These are phyloP conservation scores for Corticium candelabrum DNA, from an alignment of 37 sponge, comb jelly and placozoan species.

Conservation along the genomic window DNA sequence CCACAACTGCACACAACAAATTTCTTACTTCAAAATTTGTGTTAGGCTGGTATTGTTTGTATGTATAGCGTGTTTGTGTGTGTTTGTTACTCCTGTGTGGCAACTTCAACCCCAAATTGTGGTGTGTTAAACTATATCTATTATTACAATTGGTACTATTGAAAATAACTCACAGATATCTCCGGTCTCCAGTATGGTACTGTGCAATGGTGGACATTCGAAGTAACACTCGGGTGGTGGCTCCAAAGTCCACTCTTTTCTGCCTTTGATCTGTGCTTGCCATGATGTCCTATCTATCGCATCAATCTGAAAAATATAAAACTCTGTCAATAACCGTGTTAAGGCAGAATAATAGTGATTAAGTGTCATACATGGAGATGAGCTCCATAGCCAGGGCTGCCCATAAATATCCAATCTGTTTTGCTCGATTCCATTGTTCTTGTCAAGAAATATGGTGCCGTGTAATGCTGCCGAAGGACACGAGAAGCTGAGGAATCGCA, in stretches of 20 bases:
- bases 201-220: conserved; percentile 26
- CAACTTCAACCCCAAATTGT: background rate
- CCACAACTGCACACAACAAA: conserved; percentile 43
- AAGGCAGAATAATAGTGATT: background rate
- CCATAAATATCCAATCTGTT: conserved; percentile 79
- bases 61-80: background rate
- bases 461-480: conserved; percentile 36
- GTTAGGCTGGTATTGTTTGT: too few species aligned
- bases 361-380: conserved; percentile 60
- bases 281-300: conserved; percentile 51
- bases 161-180: too few species aligned
- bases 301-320: conserved; percentile 53
- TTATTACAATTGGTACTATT: too few species aligned
- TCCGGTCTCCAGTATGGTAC: conserved; percentile 61
- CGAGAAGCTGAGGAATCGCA: conserved; percentile 38
- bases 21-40: too few species aligned
- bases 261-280: conserved; percentile 79
- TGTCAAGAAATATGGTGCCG: conserved; percentile 44
- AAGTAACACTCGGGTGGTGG: conserved; percentile 67
- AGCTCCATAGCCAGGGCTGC: conserved; percentile 74
- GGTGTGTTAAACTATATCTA: background rate
- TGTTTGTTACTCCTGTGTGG: background rate
- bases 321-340: background rate
- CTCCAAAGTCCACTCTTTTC: conserved; percentile 61
- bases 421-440: background rate